phyloP scores from a whole-genome alignment of 2,797 vertebrate genomes.

The Catharus ustulatus region DNA sequence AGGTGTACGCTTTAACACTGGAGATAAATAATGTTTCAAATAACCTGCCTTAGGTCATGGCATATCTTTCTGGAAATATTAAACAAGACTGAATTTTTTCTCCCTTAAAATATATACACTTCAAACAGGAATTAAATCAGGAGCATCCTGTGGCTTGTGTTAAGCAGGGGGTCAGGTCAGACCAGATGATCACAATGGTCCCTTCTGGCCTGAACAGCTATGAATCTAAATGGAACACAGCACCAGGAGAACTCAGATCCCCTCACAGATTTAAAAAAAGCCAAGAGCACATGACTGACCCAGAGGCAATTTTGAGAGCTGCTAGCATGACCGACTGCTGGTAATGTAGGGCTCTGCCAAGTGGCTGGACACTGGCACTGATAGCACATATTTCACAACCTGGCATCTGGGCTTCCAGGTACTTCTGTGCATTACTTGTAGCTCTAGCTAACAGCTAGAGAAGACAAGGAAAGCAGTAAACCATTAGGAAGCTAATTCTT shows the following conservation, averaged over 20 bases:
- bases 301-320: conserved; percentile 44
- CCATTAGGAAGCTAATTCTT: not conserved
- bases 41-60: not conserved
- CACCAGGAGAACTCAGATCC: conserved; percentile 35
- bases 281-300: conserved; percentile 63
- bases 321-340: not conserved
- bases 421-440: not conserved
- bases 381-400: not conserved
- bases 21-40: not conserved
- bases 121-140: conserved; percentile 18
- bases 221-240: conserved; percentile 36
- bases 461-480: not conserved
- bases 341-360: conserved; percentile 39
- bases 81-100: not conserved
- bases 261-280: conserved; percentile 52
- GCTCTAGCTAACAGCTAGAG: accelerated
- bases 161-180: not conserved
- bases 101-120: not conserved
- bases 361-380: not conserved
- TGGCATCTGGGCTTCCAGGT: conserved; percentile 45
- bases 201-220: conserved; percentile 24
- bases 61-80: conserved; percentile 11
- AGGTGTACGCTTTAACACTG: not conserved
- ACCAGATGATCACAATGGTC: not conserved
- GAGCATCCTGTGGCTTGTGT: not conserved